Evolutionary conservation across 2,888 invertebrate genomes (phyloP).

Genomic region (Syrphus vitripennis): DNA sequence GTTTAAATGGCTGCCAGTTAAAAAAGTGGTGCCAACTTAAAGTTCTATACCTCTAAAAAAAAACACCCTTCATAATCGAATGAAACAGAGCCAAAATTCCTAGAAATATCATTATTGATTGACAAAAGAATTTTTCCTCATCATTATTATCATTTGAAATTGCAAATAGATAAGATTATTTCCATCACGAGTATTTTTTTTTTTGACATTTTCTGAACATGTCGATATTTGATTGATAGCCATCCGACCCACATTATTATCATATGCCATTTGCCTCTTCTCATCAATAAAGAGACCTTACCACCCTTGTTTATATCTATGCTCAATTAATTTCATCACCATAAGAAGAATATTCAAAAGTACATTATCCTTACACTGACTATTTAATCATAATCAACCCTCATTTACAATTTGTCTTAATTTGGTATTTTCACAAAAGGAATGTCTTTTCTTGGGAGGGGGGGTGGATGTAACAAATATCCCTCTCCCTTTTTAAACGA

Average conservation of each 20-base stretch:
- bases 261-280: not conserved
- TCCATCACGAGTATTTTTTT: not conserved
- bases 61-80: not conserved
- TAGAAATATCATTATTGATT: not conserved
- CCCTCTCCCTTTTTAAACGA: not conserved
- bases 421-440: not conserved
- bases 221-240: slow-evolving; percentile 2
- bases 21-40: too few species aligned
- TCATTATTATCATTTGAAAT: not conserved
- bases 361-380: not conserved
- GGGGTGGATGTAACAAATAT: not conserved
- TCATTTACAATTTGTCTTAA: slow-evolving; percentile 7
- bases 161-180: not conserved
- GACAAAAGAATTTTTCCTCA: not conserved
- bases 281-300: not conserved
- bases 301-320: not conserved
- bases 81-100: not conserved
- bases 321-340: slow-evolving; percentile 2
- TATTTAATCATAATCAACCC: not conserved
- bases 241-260: not conserved
- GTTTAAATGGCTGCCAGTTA: too few species aligned
- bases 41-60: too few species aligned
- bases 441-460: too few species aligned
- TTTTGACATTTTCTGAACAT: not conserved
- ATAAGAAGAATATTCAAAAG: not conserved